Percentiles rank a stretch among this genome's conserved stretches.
Conservation (phyloP, 1,140 invertebrate genomes). For the Ridgeia piscesae region DNA sequence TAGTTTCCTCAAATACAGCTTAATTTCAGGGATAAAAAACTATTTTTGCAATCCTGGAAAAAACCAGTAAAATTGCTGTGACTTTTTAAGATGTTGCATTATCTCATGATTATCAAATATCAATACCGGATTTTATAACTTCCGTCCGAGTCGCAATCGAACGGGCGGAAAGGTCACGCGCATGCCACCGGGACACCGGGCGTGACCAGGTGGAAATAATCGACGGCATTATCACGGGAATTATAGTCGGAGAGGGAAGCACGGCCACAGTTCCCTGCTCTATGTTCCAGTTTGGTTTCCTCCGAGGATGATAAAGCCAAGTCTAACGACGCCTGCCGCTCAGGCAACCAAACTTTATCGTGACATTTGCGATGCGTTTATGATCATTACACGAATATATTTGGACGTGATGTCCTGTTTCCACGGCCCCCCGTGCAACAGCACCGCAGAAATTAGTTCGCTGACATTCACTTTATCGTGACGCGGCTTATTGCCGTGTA, state of each 20-base stretch:
- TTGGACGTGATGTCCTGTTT: neutral
- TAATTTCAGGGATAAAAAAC: too few relatives aligned
- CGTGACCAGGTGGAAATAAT: neutral
- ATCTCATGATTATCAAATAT: too few relatives aligned
- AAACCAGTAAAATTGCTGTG: too few relatives aligned
- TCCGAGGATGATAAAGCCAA: neutral
- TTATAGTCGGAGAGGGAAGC: neutral
- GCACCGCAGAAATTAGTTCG: neutral
- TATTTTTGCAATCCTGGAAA: too few relatives aligned
- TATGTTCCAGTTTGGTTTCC: neutral
- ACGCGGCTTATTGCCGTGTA: neutral
- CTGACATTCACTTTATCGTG: neutral
- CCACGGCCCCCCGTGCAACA: neutral
- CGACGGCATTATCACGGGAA: neutral
- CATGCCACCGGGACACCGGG: neutral
- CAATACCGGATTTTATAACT: too few relatives aligned
- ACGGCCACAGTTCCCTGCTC: neutral
- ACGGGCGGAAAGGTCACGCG: neutral
- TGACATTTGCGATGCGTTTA: neutral
- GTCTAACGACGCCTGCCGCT: neutral
- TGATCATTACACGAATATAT: neutral
- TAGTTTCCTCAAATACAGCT: too few relatives aligned
- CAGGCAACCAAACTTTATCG: neutral
- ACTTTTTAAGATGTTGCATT: too few relatives aligned
- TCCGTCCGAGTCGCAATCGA: too few relatives aligned